phyloP scores from a whole-genome alignment of 2,888 invertebrate genomes.

The Caenorhabditis sp. region DNA sequence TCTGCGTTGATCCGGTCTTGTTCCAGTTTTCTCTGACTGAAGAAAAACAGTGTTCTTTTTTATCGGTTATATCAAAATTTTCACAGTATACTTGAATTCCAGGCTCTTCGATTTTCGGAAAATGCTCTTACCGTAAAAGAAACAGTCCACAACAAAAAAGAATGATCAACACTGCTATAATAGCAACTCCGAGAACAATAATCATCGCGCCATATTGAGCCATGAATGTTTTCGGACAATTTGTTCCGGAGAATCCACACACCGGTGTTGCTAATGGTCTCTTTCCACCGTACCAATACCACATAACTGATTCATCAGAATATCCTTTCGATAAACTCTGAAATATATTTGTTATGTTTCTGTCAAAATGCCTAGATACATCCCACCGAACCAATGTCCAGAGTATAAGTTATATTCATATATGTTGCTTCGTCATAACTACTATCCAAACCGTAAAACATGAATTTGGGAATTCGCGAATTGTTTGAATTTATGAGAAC shows the following conservation, averaged over 20 bases:
- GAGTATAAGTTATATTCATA: slow-evolving; percentile 45
- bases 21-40: slow-evolving; percentile 42
- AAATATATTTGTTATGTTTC: slow-evolving; percentile 20
- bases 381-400: slow-evolving; percentile 28
- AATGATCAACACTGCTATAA: slow-evolving; percentile 18
- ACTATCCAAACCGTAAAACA: slow-evolving; percentile 39
- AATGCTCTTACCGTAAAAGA: slow-evolving; percentile 14
- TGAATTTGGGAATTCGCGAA: slow-evolving; percentile 37
- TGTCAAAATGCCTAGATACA: not conserved
- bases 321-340: slow-evolving; percentile 28
- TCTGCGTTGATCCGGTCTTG: slow-evolving; percentile 46
- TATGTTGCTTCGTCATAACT: slow-evolving; percentile 39
- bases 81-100: too few species aligned
- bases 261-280: slow-evolving; percentile 40
- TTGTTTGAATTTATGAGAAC: slow-evolving; percentile 48
- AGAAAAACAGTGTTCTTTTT: too few species aligned
- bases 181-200: slow-evolving; percentile 30
- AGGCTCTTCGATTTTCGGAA: not conserved
- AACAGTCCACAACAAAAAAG: not conserved
- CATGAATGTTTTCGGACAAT: slow-evolving; percentile 45
- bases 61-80: too few species aligned
- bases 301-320: slow-evolving; percentile 17
- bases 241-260: slow-evolving; percentile 43
- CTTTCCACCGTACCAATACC: slow-evolving; percentile 30
- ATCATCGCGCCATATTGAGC: slow-evolving; percentile 43